Evolutionary conservation across 2,888 invertebrate genomes (phyloP), one percentile per base, ranked within the genome.

Genomic region (Coleophora deauratella): DNA sequence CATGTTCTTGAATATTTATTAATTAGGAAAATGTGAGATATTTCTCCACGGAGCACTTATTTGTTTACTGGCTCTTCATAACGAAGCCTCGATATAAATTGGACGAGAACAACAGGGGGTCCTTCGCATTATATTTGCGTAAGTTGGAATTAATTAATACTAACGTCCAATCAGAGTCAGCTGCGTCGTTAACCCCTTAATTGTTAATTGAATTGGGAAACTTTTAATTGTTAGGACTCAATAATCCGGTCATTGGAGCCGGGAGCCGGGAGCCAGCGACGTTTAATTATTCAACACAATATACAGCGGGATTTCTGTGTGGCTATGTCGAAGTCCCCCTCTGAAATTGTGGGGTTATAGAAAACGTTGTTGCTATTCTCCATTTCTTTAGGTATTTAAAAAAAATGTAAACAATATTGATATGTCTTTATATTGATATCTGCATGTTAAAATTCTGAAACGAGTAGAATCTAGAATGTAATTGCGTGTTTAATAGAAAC

Each of bases 221-320:
- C 61, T 72, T 72, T 70, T 66, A 71, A 71, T 71, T 68, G 72
- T 67, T 61, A 66, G 61, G 59, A 62, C 62, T 68, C 66, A 66
- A 74, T 75, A 75, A 71, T 71, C 63, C 67, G 50, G 54, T 55
- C 54, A 54, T 56, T 59, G 57, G 55, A 55, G 41, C 54, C 53
- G 50, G 50, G 51, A 51, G 43, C 51, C 54, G 54, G 50, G 51
- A 51, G 43, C 51, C 54, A 53, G 51, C 46, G 54, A 38, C 59
- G 49, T 65, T 76, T 68, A 74, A 76, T 75, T 76, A 78, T 74
- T 73, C 67, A 69, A 51, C 52, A 63, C 63, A 62, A 64, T 63
- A 59, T 52, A 38, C 52, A 54, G 54, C 52, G 50, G 57, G 56
- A 66, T 66, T 52, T 3, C 21, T 3, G 21, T 21, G 21, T 21